Conservation (phyloP, 1,140 invertebrate species). For the Drosophila teissieri region DNA sequence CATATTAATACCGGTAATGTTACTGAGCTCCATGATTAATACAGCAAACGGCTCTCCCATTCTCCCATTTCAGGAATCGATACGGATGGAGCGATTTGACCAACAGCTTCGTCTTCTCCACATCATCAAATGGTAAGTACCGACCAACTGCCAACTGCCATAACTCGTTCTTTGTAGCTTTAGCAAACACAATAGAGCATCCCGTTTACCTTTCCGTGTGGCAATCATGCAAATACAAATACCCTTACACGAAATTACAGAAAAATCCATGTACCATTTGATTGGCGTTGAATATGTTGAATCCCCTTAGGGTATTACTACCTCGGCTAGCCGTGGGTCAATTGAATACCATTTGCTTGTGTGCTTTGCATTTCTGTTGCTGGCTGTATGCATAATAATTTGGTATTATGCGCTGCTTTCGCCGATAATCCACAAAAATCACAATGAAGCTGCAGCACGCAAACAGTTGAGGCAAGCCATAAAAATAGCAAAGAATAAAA, state of each 20-base stretch:
- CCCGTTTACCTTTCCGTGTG: neutral
- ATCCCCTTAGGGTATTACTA: constrained; percentile 3
- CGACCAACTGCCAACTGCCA: no score
- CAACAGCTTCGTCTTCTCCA: constrained; percentile 86
- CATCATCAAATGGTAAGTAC: constrained; percentile 85
- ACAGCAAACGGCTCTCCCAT: constrained; percentile 19
- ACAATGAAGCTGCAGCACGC: constrained; percentile 44
- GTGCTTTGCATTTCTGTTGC: constrained; percentile 33
- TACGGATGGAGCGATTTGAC: constrained; percentile 88
- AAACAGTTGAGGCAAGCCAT: constrained; percentile 24
- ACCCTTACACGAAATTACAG: neutral
- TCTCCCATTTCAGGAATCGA: constrained; percentile 85
- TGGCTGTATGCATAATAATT: constrained; percentile 78
- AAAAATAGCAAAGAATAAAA: constrained; percentile 12
- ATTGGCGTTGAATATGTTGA: no score
- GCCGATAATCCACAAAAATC: constrained; percentile 76
- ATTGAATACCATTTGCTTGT: constrained; percentile 16
- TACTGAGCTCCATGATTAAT: constrained; percentile 53
- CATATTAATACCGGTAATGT: constrained; percentile 64
- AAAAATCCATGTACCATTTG: neutral
- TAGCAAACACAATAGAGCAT: neutral
- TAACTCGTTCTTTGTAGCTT: neutral
- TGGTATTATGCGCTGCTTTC: constrained; percentile 67
- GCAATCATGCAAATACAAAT: no score
- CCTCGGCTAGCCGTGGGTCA: constrained; percentile 21